Base-by-base conservation (phyloP, 1,140 invertebrate species). In the Ostrea edulis region DNA sequence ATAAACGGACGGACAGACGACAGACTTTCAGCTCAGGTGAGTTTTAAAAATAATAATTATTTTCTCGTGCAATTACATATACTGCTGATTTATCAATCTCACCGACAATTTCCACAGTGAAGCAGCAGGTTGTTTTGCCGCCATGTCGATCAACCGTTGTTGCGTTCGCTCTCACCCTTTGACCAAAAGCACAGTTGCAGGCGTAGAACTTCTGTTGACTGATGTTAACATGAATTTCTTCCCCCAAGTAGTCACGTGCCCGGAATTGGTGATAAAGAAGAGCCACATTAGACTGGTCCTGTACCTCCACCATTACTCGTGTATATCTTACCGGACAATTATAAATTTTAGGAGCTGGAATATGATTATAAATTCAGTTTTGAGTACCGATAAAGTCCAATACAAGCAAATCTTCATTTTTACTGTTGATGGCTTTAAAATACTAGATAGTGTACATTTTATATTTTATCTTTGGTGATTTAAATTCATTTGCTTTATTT, bases 161-260 rank as follows among this genome's bases (percentile, higher is more conserved):
- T 9, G 68, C 68, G 14, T 77, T 77, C 22, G 68, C 68, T 25
- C 68, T 77, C 22, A 77, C 68, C 11, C 68, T 9, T 35, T 77
- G 68, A 77, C 68, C 68, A 77, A 12, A 77, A 12, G 68, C 25
- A 17, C 68, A 77, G 29, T 77, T 29, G 4, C 25, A 77, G 22
- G 68, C 68, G 11, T 29, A 77, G 68, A 77, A 77, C 68, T 77
- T 77, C 68, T 77, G 68, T 11, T 77, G 68, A 25, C 68, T 77
- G 25, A 77, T 25, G 29, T 77, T 3, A 9, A 77, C 68, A 7
- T 77, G 68, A 12, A 77, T 22, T 3, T 77, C 68, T 77, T 35
- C 25, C 11, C 68, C 68, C 22, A 77, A 25, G 14, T 77, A 77
- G 25, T 77, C 25, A 12, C 11, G 22, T 14, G 68, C 68, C 4